Base-by-base conservation (phyloP, 2,113 vertebrate genomes). In the Silurus meridionalis region DNA sequence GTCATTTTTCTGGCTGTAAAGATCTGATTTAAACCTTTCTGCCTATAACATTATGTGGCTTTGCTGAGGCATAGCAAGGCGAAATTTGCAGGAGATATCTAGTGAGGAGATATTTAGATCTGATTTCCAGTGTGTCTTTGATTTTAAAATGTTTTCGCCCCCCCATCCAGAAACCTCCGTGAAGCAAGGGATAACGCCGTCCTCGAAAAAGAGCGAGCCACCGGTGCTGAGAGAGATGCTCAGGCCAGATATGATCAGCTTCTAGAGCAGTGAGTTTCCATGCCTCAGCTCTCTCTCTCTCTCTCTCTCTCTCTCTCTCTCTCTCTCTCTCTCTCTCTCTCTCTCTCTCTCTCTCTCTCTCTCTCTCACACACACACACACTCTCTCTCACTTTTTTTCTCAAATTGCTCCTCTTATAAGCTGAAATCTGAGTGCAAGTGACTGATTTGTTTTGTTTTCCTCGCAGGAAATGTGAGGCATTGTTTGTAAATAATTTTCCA, bases 141-240 rank as follows among this genome's bases (percentile, higher is more conserved):
- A 50, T 15, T 17, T 69, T 0, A 64, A 37, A 58, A n/a, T 64
- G 37, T 48, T 78, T 63, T 25, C 14, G 7, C 7, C 8, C 8
- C 14, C 9, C 57, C 89, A 85, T 55, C 55, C 84, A 99, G 98
- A 92, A 97, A 96, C 91, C 90, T 99, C 86, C 96, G 98, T 87
- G 98, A 99, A 94, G 94, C 97, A 2, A 95, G 96, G 90, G 98
- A 99, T 91, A 95, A 96, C 88, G 96, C 98, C 0, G 85, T 97
- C 13, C 90, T 97, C 86, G 98, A 99, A 93, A 98, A 96, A 91
- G 97, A 98, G 72, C 92, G 97, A 93, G 96, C 97, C 0, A 81
- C 94, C 82, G 83, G 75, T 77, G 95, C 96, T 14, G 97, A 99
- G 91, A 97, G 96, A 87, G 96, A 98, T 82, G 89, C 95, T 61